Base-by-base conservation (phyloP, 2,888 invertebrate species). In the Philopedon plagiatum region DNA sequence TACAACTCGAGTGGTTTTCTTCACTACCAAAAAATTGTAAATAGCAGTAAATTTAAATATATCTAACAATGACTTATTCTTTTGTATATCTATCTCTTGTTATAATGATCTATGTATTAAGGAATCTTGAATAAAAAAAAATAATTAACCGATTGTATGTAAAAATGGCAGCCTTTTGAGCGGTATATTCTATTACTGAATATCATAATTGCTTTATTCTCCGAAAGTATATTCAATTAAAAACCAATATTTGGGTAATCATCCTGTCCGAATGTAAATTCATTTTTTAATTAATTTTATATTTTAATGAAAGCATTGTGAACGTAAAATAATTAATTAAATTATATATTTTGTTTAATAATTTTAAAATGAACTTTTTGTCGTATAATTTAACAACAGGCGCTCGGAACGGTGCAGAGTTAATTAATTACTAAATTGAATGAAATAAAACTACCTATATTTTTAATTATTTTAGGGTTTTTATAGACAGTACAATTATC, bases 201-300 rank as follows among this genome's bases (percentile, higher is more conserved):
- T 26, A 34, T 26, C 54, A 54, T 37, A 54, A 68, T 62, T 68
- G 68, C 62, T 54, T 68, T 54, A 68, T 68, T 41, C 32, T 67
- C 41, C 26, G 19, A 67, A 67, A 67, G 60, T 68, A 62, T 56
- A 68, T 68, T 62, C 61, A 68, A 68, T 68, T 68, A 44, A 68
- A 68, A 68, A 68, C 68, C 68, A 68, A 68, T 68, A 68, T 68
- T 68, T 68, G 44, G 68, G 61, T 62, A 68, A 68, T 68, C 68
- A 68, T 62, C 19, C 62, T 19, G 62, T 49, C 37, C 32, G 68
- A 62, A 68, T 68, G 37, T 62, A 68, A 62, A 61, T 62, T 68
- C 51, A 32, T 26, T 54, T 62, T 62, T 68, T 68, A 65, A 65
- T 65, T 54, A 65, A 65, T 65, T 65, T 65, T 65, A 44, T 63